Evolutionary conservation across 2,113 vertebrate genomes (phyloP), one percentile per base, ranked within the genome.

Genomic region (Excalfactoria chinensis): DNA sequence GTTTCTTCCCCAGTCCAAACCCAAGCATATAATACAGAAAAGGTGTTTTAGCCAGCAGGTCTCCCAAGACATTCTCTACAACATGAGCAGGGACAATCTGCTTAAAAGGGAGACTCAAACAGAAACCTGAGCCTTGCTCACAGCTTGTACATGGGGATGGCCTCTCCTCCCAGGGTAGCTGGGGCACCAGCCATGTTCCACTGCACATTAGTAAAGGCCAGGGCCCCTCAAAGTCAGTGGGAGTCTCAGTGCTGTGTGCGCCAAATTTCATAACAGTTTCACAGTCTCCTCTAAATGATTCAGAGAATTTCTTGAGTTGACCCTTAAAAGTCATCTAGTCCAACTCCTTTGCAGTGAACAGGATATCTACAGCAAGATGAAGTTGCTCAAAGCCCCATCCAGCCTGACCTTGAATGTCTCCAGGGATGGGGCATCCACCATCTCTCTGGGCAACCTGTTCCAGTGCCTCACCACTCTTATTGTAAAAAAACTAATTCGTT

Each of bases 231-330:
- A 0, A 0, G 0, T 30, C 7, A 4, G 7, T 90, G 59, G 25
- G 16, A 74, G 40, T 28, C 69, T 86, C 48, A 66, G 5, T 32
- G 23, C 35, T 69, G 80, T 68, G 37, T 2, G 0, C 2, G 1
- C 15, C 46, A 44, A n/a, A 40, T 68, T 55, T 90, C 87, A 69
- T 84, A 76, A 64, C 71, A 87, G 56, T 55, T 89, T 85, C 84
- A 85, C 25, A 64, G 68, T 13, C 67, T 79, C 59, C 59, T 86
- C 19, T 20, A 12, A 86, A 62, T 0, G 0, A 79, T 92, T 92
- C 15, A 53, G 16, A 28, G 26, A 53, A 53, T 53, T 16, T 53
- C 14, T 53, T 53, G 26, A 53, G 26, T 53, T 53, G 51, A 28
- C 51, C 51, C 51, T 53, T 53, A 53, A 16, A 53, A 53, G 51